Base-by-base conservation (phyloP, 2,113 vertebrate genomes). In the Cebus imitator region DNA sequence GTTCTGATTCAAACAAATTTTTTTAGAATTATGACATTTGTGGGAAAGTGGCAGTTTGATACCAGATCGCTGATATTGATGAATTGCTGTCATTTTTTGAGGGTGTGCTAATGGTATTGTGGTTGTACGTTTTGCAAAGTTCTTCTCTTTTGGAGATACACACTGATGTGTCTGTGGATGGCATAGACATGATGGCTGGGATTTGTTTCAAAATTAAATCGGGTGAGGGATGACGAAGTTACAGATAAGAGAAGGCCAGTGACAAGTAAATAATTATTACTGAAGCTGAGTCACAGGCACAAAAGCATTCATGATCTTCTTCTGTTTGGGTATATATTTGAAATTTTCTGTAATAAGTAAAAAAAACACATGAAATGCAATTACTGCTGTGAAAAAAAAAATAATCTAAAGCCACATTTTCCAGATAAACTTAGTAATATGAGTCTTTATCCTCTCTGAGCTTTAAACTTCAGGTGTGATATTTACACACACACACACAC, bases 11-110 rank as follows among this genome's bases (percentile, higher is more conserved):
- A 80, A 92, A 50, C 4, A 9, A 50, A n/a, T 52, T 55, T 90
- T 93, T 75, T 81, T n/a, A 0, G 17, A 83, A 84, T 37, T 70
- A 48, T 9, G 16, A 66, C 18, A 87, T 78, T 87, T 92, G 76
- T n/a, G 30, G 57, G 75, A 40, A 94, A 93, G 82, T 37, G 7
- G 76, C 92, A 93, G 72, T 90, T 16, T 82, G 84, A 96, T n/a
- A 68, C 40, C 81, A 5, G 14, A 21, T 10, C 75, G 61, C 2
- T 87, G 50, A 30, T 79, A 87, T 32, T 78, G 81, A 79, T 20
- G 75, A 83, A 45, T 82, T 66, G 88, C 23, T 75, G 40, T 75
- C 84, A 78, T n/a, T 75, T 64, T 37, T 27, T 10, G 7, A 20
- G 21, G 21, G 21, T 25, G 27, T 79, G n/a, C 87, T 30, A 52